Base-by-base conservation (phyloP, 2,113 vertebrate genomes). In the Tonatia bakeri region DNA sequence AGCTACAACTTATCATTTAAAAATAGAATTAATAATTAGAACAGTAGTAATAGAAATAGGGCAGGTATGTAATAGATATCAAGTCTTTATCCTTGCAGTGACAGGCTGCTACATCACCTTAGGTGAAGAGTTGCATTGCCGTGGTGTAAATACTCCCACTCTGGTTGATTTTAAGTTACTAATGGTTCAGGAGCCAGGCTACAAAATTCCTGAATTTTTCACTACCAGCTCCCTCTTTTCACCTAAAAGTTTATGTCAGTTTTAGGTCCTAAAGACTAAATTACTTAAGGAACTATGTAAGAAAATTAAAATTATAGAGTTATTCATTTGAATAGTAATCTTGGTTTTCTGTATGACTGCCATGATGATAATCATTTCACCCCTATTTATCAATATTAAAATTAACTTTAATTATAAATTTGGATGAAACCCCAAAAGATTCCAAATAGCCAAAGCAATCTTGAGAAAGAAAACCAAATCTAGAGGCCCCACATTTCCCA, bases 371-470 rank as follows among this genome's bases (percentile, higher is more conserved):
- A 76, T 52, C 38, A 77, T 52, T 33, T 75, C 73, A 28, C 14
- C 45, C 28, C 43, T 22, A 33, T 79, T 93, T 94, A 91, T 73
- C 69, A 89, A 77, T 70, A 92, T 70, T 80, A 75, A 92, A 80
- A 94, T 79, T 47, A 73, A 56, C 61, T 92, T 83, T 77, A 67
- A 84, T 47, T 47, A 50, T 90, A 69, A 90, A 43, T 90, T 14
- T 2, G 31, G 33, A 38, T 47, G 31, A 47, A 75, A 31, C 61
- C 61, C 31, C 61, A 31, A 31, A 31, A 64, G 61, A 31, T 31
- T 64, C 61, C 61, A 64, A 64, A 64, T 31, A 64, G 13, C 61
- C 61, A 64, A 64, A 64, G 61, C 61, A 64, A 64, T 31, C 61
- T 14, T 64, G 61, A 31, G 61, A 31, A 64, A 64, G 61, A 31